Base-by-base conservation (phyloP, 2,113 vertebrate genomes). In the Cromileptes altivelis region DNA sequence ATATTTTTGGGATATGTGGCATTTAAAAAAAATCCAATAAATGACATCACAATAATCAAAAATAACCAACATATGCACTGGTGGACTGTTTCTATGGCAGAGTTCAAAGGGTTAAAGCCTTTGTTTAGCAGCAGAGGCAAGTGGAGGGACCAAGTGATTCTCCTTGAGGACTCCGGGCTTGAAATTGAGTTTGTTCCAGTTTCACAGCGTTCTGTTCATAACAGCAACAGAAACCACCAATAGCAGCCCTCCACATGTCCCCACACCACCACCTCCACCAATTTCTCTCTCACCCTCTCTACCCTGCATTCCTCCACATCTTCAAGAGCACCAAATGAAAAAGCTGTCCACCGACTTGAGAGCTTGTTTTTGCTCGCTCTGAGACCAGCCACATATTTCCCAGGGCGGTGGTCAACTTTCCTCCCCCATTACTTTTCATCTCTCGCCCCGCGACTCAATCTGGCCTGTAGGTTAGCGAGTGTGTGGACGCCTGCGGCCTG, bases 131-230 rank as follows among this genome's bases (percentile, higher is more conserved):
- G 61, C 11, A 68, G 55, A 67, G 49, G 72, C 0, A 7, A 65
- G 33, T 10, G 71, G 56, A 62, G 63, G 25, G 64, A 42, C 33
- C 7, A 18, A 62, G 84, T 50, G 61, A 64, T 64, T 89, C 75
- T 89, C 83, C 92, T 88, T 8, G 0, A 90, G 87, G 84, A 88
- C 75, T 70, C 65, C 0, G 57, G 61, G 69, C 85, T 82, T 75
- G 53, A 92, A 90, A 92, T 91, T 92, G 87, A 88, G 88, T 92
- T 91, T 87, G 78, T 82, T 89, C 61, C 83, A 53, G 52, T 89
- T 86, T 76, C 81, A 68, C 70, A 68, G 76, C 61, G 0, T 76
- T 87, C 70, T 68, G 50, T 86, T 91, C 77, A 91, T 89, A 90
- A 90, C 84, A 85, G 75, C 69, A 88, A 79, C 74, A 82, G 82